Percentiles rank a stretch among this genome's conserved stretches.
phyloP scores from a whole-genome alignment of 1,140 invertebrate genomes.

The Tenebrio molitor region DNA sequence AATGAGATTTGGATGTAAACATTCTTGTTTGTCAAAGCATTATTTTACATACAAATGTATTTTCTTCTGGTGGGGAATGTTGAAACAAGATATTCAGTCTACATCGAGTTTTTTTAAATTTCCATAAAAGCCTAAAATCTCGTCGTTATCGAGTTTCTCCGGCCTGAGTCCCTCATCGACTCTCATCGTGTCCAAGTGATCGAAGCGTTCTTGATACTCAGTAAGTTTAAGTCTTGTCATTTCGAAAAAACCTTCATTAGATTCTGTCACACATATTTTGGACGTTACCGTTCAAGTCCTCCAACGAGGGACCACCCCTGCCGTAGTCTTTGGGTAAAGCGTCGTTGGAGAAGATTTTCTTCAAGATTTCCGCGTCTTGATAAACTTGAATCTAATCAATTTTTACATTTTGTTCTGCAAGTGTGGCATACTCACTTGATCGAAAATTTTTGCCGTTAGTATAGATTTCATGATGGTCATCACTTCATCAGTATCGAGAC shows the following conservation, averaged over 20 bases:
- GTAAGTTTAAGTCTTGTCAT: slow-evolving; percentile 13
- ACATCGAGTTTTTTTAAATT: slow-evolving; percentile 14
- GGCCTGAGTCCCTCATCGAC: slow-evolving; percentile 1
- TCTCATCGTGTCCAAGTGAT: slow-evolving; percentile 9
- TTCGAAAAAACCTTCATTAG: background rate
- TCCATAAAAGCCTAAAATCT: slow-evolving; percentile 21
- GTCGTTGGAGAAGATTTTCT: background rate
- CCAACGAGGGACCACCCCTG: background rate
- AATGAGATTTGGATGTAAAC: no score
- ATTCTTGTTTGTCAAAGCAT: no score
- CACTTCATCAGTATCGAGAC: background rate
- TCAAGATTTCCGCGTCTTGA: background rate
- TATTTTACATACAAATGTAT: no score
- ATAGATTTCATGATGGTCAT: background rate
- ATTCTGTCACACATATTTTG: background rate
- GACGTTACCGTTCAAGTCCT: background rate
- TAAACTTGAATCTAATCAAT: background rate
- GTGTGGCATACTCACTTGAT: background rate
- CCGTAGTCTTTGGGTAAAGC: background rate
- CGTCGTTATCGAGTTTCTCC: slow-evolving; percentile 1
- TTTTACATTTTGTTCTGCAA: no score
- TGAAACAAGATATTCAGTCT: background rate
- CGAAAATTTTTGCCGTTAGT: background rate
- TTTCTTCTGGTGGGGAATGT: no score
- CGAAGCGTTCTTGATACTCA: slow-evolving; percentile 44